Evolutionary conservation across 2,888 invertebrate genomes (phyloP).

Genomic region (Deroplatys truncata): DNA sequence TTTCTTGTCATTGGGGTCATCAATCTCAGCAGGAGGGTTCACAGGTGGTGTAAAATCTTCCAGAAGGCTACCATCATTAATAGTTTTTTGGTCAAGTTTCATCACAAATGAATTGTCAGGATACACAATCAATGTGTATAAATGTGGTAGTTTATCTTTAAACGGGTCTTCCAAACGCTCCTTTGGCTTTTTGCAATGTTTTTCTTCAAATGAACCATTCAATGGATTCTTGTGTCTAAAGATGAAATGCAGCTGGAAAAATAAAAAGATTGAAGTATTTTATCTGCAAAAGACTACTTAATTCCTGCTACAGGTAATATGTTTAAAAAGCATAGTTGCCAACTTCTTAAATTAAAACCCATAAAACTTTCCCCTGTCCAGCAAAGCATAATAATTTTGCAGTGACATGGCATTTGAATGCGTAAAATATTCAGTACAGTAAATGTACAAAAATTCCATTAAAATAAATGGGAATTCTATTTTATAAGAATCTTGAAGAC

Average conservation of each 20-base stretch:
- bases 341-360: no score
- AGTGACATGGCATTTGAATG: no score
- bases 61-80: conserved; percentile 81
- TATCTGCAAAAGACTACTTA: neutral
- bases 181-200: conserved; percentile 90
- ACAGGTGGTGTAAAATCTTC: conserved; percentile 91
- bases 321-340: neutral
- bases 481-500: no score
- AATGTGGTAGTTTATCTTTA: conserved; percentile 89
- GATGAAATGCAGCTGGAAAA: conserved; percentile 68
- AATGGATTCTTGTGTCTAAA: conserved; percentile 92
- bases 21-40: conserved; percentile 91
- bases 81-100: conserved; percentile 72
- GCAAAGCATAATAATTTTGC: no score
- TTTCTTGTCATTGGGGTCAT: conserved; percentile 76
- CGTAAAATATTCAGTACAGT: no score
- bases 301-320: neutral
- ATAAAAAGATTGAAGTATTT: conserved; percentile 25
- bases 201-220: conserved; percentile 86
- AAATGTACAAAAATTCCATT: no score
- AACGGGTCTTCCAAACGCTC: conserved; percentile 79
- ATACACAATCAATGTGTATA: conserved; percentile 72
- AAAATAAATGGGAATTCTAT: no score
- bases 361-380: no score
- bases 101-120: conserved; percentile 79